Conservation (phyloP, 2,888 invertebrate species). For the Hedychridium roseum region DNA sequence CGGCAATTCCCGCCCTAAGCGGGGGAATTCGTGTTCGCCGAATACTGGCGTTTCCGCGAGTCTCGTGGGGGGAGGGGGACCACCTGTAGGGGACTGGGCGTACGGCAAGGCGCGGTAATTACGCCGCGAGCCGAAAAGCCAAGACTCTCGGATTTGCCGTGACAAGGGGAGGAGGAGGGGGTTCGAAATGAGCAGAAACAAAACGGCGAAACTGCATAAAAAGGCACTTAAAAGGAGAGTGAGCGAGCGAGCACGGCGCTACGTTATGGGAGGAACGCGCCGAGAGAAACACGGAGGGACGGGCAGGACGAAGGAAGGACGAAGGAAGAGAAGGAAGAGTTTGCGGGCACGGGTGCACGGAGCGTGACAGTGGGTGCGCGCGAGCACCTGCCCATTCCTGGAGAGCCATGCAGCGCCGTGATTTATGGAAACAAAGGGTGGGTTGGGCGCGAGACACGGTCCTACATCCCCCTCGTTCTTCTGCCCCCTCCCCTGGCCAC, state of each 20-base stretch:
- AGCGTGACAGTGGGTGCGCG: constrained; percentile 62
- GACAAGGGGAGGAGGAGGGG: constrained; percentile 8
- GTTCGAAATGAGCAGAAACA: constrained; percentile 42
- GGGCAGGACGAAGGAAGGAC: constrained; percentile 25
- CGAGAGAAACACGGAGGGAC: constrained; percentile 14
- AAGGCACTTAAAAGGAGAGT: constrained; percentile 55
- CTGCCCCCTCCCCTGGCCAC: constrained; percentile 10
- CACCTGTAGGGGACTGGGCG: constrained; percentile 48
- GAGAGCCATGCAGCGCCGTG: constrained; percentile 40
- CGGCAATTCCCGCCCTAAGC: too few species aligned
- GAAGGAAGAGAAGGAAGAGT: constrained; percentile 39
- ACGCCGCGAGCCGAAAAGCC: constrained; percentile 45
- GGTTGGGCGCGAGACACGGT: constrained; percentile 37
- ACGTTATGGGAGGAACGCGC: constrained; percentile 20
- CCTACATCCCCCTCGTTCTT: constrained; percentile 14
- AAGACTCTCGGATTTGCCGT: constrained; percentile 25
- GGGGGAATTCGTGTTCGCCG: too few species aligned
- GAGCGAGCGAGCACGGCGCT: too few species aligned
- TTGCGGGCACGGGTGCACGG: constrained; percentile 56
- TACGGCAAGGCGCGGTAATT: constrained; percentile 55
- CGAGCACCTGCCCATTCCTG: constrained; percentile 61
- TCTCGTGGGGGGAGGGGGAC: constrained; percentile 28
- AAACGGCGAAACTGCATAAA: constrained; percentile 58
- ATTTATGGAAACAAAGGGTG: constrained; percentile 54
- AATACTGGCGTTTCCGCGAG: constrained; percentile 21